These are phyloP conservation scores for Creontiades dilutus DNA, from an alignment of 2,888 invertebrate genomes.

Conservation along the genomic window DNA sequence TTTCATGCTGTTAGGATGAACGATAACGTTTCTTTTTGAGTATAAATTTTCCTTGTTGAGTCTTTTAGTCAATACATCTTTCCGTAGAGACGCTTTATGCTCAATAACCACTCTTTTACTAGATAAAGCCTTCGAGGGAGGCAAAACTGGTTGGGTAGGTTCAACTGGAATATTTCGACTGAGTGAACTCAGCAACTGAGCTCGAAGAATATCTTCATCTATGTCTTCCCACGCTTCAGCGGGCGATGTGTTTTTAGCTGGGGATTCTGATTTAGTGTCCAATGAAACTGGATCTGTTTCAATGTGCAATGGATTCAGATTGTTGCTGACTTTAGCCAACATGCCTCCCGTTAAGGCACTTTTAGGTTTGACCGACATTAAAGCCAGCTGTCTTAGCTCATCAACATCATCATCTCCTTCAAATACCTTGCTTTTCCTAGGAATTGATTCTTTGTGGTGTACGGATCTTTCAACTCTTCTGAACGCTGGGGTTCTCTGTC, in stretches of 20 bases:
- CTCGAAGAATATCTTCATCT: slow-evolving; percentile 74
- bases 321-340: slow-evolving; percentile 11
- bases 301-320: slow-evolving; percentile 43
- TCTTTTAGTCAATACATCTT: slow-evolving; percentile 52
- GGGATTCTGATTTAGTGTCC: neutral
- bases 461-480: neutral
- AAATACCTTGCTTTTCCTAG: slow-evolving; percentile 3
- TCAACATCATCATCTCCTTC: slow-evolving; percentile 71
- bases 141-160: neutral
- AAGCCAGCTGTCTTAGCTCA: slow-evolving; percentile 69
- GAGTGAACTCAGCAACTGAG: slow-evolving; percentile 73
- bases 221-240: slow-evolving; percentile 73
- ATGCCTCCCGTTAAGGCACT: slow-evolving; percentile 43
- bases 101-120: neutral
- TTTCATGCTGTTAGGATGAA: neutral
- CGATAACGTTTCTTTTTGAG: slow-evolving; percentile 43
- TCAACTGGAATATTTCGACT: slow-evolving; percentile 47
- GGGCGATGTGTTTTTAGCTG: neutral
- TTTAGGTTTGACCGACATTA: slow-evolving; percentile 72
- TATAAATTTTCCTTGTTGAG: slow-evolving; percentile 63
- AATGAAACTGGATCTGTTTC: slow-evolving; percentile 27
- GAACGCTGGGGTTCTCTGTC: neutral
- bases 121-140: neutral
- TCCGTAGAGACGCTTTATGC: neutral
- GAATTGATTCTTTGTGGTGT: neutral